These are phyloP conservation scores for Parnassius smintheus DNA, from an alignment of 2,888 invertebrate species.

Conservation along the genomic window DNA sequence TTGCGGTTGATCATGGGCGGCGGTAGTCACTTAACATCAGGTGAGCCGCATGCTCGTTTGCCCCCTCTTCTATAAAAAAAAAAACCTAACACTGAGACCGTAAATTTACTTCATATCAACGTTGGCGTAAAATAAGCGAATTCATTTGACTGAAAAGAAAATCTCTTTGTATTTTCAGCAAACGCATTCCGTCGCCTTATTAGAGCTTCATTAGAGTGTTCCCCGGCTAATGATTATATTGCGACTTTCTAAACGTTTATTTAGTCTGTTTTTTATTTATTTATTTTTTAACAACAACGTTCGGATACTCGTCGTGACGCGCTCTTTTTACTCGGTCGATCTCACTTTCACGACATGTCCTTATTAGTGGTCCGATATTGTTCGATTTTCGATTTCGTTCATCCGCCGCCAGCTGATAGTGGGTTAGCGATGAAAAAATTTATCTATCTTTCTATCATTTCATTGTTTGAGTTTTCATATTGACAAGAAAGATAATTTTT, in stretches of 20 bases:
- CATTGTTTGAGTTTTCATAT: not conserved
- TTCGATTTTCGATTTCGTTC: conserved; percentile 51
- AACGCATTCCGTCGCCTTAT: too few species aligned
- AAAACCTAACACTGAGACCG: too few species aligned
- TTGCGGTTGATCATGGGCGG: too few species aligned
- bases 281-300: conserved; percentile 29
- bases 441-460: not conserved
- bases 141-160: too few species aligned
- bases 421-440: not conserved
- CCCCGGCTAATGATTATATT: conserved; percentile 37
- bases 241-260: conserved; percentile 66
- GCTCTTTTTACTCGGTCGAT: conserved; percentile 46
- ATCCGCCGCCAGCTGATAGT: not conserved
- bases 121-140: too few species aligned
- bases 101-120: too few species aligned
- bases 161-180: too few species aligned
- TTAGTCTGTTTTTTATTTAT: conserved; percentile 49
- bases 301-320: conserved; percentile 47
- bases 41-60: too few species aligned
- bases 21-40: too few species aligned
- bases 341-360: conserved; percentile 69
- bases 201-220: not conserved
- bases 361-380: conserved; percentile 63
- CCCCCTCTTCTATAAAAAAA: too few species aligned
- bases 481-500: not conserved